These are phyloP conservation scores for Heliconius himera DNA, from an alignment of 1,140 invertebrate genomes.

Conservation along the genomic window DNA sequence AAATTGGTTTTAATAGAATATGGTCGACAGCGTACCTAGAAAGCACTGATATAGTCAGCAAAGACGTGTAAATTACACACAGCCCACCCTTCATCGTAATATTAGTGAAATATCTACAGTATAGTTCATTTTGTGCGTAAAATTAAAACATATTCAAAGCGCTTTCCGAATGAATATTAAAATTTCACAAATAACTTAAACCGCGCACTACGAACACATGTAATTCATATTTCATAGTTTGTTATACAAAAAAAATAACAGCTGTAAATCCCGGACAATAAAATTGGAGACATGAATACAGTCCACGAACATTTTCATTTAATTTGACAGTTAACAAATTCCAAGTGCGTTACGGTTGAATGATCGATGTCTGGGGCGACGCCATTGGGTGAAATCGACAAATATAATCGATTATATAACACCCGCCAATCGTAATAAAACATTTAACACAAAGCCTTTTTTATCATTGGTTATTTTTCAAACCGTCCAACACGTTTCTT, in stretches of 20 bases:
- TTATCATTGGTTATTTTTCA: slow-evolving; percentile 56
- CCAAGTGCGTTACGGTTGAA: slow-evolving; percentile 37
- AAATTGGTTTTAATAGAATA: not conserved
- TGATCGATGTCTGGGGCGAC: slow-evolving; percentile 31
- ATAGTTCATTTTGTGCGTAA: slow-evolving; percentile 77
- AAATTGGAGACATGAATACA: slow-evolving; percentile 56
- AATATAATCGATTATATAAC: slow-evolving; percentile 45
- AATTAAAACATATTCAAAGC: slow-evolving; percentile 69
- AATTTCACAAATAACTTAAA: slow-evolving; percentile 46
- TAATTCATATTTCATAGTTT: slow-evolving; percentile 45
- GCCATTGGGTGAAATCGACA: slow-evolving; percentile 50
- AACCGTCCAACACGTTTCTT: slow-evolving; percentile 35
- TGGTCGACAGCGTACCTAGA: slow-evolving; percentile 74
- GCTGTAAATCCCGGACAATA: slow-evolving; percentile 45
- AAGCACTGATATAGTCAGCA: slow-evolving; percentile 82
- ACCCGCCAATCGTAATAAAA: slow-evolving; percentile 62
- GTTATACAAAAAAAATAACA: slow-evolving; percentile 27
- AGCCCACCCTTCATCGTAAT: slow-evolving; percentile 83
- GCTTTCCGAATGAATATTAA: slow-evolving; percentile 45
- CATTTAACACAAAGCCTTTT: slow-evolving; percentile 60
- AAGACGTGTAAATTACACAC: slow-evolving; percentile 81
- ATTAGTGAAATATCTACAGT: slow-evolving; percentile 75
- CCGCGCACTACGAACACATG: slow-evolving; percentile 47
- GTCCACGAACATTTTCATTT: slow-evolving; percentile 53
- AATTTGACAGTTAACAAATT: slow-evolving; percentile 66